Evolutionary conservation across 2,888 invertebrate species (phyloP).

Genomic region (Mellilla xanthometata): DNA sequence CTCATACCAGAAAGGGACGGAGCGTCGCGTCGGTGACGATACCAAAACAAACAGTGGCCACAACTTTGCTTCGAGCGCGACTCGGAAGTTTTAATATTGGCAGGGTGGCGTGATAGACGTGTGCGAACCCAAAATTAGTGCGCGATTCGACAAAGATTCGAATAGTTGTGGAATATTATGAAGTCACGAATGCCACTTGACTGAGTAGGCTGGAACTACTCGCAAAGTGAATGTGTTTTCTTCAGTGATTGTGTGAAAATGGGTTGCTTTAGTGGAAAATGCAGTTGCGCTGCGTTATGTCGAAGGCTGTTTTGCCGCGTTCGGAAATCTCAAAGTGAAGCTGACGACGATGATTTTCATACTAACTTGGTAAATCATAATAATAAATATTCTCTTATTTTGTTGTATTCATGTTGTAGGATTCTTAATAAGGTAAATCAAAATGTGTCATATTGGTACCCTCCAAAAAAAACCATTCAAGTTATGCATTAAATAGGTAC

Average conservation of each 20-base stretch:
- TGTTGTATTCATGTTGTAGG: too few relatives aligned
- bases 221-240: constrained; percentile 32
- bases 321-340: constrained; percentile 35
- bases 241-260: too few relatives aligned
- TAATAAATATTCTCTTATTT: too few relatives aligned
- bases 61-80: constrained; percentile 7
- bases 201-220: constrained; percentile 30
- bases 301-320: constrained; percentile 63
- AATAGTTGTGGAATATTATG: constrained; percentile 25
- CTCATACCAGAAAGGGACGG: constrained; percentile 15
- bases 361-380: constrained; percentile 27
- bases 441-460: too few relatives aligned
- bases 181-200: too few relatives aligned
- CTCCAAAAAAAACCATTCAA: too few relatives aligned
- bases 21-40: constrained; percentile 12
- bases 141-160: constrained; percentile 50
- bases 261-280: constrained; percentile 57
- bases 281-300: constrained; percentile 64
- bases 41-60: constrained; percentile 29
- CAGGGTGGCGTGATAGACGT: constrained; percentile 35
- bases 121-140: constrained; percentile 8
- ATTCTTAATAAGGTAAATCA: too few relatives aligned
- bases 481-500: too few relatives aligned
- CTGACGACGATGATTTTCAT: constrained; percentile 21
- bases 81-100: constrained; percentile 33